A percentile compares a stretch with the other conserved stretches of the same genome.
phyloP scores from a whole-genome alignment of 1,140 invertebrate species.

The Habropoda laboriosa region DNA sequence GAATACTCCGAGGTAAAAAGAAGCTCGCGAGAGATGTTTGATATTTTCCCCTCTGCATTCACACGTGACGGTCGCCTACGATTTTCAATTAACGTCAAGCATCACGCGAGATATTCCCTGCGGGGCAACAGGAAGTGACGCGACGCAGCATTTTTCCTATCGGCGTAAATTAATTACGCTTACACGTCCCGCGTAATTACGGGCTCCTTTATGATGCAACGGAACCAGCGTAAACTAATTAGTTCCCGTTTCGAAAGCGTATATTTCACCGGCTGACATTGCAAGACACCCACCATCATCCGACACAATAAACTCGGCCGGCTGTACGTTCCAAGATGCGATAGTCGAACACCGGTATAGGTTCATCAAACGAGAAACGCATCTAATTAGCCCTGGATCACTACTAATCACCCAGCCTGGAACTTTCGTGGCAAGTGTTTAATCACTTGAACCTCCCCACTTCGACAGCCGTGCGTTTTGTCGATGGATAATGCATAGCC shows the following conservation, averaged over 20 bases:
- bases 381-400: constrained; percentile 18
- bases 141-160: neutral
- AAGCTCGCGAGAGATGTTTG: neutral
- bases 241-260: constrained; percentile 12
- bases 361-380: neutral
- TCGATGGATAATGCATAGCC: neutral
- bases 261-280: neutral
- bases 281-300: neutral
- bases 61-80: neutral
- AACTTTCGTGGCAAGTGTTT: neutral
- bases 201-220: neutral
- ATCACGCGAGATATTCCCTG: neutral
- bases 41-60: no score
- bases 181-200: constrained; percentile 21
- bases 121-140: neutral
- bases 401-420: neutral
- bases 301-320: no score
- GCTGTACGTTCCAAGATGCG: no score
- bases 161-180: constrained; percentile 28
- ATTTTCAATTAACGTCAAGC: neutral
- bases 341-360: no score
- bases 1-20: neutral
- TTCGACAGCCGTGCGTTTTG: neutral
- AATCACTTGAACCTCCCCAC: neutral
- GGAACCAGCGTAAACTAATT: constrained; percentile 22